Evolutionary conservation across 2,797 vertebrate species (phyloP).

Genomic region (Sebastes alutus): DNA sequence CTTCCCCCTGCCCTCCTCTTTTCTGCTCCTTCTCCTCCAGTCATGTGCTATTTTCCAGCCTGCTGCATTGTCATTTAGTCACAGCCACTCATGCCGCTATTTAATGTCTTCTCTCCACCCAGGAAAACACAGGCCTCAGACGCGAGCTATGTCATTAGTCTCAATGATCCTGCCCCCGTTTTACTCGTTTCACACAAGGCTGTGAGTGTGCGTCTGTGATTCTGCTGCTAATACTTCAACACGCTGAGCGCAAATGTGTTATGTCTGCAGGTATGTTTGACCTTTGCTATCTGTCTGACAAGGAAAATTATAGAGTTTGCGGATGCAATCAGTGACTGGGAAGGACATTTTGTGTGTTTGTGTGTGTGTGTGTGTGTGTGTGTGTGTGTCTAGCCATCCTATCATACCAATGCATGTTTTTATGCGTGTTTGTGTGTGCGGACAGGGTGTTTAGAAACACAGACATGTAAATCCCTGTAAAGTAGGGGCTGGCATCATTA

Average conservation of each 20-base stretch:
- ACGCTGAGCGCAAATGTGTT: constrained; percentile 41
- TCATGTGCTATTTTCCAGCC: constrained; percentile 56
- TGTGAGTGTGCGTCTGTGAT: constrained; percentile 15
- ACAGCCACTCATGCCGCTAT: constrained; percentile 50
- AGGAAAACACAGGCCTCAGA: constrained; percentile 63
- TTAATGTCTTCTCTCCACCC: constrained; percentile 58
- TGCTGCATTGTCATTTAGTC: constrained; percentile 66
- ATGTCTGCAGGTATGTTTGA: constrained; percentile 56
- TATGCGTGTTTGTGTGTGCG: constrained; percentile 55
- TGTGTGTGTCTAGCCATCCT: constrained; percentile 16
- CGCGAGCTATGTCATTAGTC: constrained; percentile 61
- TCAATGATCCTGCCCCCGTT: constrained; percentile 52
- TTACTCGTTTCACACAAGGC: constrained; percentile 41
- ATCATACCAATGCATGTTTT: constrained; percentile 42
- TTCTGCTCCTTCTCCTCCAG: constrained; percentile 28
- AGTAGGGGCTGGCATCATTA: constrained; percentile 80
- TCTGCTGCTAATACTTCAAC: constrained; percentile 35
- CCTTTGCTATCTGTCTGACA: constrained; percentile 51
- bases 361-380: neutral
- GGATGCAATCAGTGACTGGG: constrained; percentile 37
- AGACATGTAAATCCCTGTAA: constrained; percentile 77
- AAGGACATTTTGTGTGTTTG: constrained; percentile 18
- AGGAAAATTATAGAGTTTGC: constrained; percentile 41
- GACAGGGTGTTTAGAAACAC: constrained; percentile 68
- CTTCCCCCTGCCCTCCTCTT: neutral